Conservation (phyloP, 92 coral and sea anemone genomes). For the Phymanthus crucifer region DNA sequence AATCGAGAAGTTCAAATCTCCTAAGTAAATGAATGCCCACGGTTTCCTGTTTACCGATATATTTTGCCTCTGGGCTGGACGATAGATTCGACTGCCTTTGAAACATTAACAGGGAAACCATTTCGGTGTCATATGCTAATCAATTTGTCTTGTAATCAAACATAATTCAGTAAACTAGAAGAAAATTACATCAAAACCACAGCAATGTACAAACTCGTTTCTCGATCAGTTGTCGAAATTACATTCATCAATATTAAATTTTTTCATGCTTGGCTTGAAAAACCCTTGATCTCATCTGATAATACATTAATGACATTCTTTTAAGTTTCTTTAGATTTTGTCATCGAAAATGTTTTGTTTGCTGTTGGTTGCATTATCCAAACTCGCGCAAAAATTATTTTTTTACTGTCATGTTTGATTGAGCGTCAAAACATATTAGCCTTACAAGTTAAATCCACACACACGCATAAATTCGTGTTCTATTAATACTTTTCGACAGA, state of each 20-base stretch:
- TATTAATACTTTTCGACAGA: background rate
- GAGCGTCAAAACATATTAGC: background rate
- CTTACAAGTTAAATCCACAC: background rate
- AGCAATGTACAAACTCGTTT: background rate
- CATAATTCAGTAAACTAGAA: too few relatives aligned
- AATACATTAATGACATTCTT: background rate
- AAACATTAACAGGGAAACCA: background rate
- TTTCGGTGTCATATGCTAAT: background rate
- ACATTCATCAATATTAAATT: background rate
- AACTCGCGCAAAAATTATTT: background rate
- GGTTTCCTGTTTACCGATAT: background rate
- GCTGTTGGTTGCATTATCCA: background rate
- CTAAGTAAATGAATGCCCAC: conserved; percentile 1
- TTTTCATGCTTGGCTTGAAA: background rate
- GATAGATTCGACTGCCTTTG: background rate
- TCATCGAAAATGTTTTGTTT: background rate
- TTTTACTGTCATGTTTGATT: background rate
- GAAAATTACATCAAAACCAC: background rate
- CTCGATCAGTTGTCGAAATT: background rate
- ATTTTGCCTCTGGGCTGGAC: background rate
- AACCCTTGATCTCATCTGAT: background rate
- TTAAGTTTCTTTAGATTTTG: background rate
- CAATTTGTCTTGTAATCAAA: background rate
- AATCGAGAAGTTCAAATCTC: background rate
- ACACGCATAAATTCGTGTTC: background rate